A percentile compares a stretch with the other conserved stretches of the same genome.
These are phyloP conservation scores for Poecilia latipinna DNA, from an alignment of 2,113 vertebrate species.

Conservation along the genomic window DNA sequence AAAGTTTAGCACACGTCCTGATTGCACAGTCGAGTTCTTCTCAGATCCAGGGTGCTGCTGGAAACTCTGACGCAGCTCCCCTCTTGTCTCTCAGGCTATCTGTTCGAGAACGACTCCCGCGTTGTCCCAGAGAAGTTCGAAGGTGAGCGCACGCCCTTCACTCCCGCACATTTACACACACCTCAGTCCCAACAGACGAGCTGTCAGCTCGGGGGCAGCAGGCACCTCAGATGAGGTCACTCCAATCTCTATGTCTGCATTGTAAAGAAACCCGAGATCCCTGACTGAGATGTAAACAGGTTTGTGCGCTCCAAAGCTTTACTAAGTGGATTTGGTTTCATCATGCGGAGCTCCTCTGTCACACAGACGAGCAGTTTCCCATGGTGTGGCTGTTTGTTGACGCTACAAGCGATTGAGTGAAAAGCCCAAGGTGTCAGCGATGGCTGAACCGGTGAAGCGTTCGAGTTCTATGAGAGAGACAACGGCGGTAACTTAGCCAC, in stretches of 20 bases:
- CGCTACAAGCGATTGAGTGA: slow-evolving; percentile 50
- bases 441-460: slow-evolving; percentile 56
- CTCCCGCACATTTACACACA: slow-evolving; percentile 21
- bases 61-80: slow-evolving; percentile 22
- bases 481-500: slow-evolving; percentile 59
- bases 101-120: slow-evolving; percentile 93
- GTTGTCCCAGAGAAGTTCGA: slow-evolving; percentile 96
- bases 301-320: slow-evolving; percentile 25
- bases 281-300: slow-evolving; percentile 24
- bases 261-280: slow-evolving; percentile 28
- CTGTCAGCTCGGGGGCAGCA: slow-evolving; percentile 12
- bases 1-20: slow-evolving; percentile 29
- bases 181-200: slow-evolving; percentile 1
- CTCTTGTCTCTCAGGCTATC: slow-evolving; percentile 83
- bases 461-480: slow-evolving; percentile 33
- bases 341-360: slow-evolving; percentile 45
- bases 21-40: neutral
- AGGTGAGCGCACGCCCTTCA: slow-evolving; percentile 80
- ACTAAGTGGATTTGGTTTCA: slow-evolving; percentile 58
- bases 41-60: slow-evolving; percentile 12
- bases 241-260: slow-evolving; percentile 24
- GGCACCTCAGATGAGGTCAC: neutral
- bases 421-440: slow-evolving; percentile 48
- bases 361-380: slow-evolving; percentile 40
- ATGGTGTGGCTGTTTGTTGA: slow-evolving; percentile 46